Conservation (phyloP, 2,888 invertebrate genomes). For the Dryadula phaetusa region DNA sequence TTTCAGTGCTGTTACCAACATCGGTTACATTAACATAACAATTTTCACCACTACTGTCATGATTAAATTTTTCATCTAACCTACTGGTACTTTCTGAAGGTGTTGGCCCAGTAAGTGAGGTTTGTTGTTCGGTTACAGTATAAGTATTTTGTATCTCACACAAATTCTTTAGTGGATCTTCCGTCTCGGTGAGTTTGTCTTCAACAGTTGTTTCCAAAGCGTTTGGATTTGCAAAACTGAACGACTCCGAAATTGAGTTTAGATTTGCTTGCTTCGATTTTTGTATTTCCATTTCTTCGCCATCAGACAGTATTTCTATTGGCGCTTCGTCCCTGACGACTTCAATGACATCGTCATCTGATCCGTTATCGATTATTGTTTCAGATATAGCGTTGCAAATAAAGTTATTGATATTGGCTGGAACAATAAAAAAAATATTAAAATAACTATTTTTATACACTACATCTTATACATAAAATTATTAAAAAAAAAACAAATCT, state of each 20-base stretch:
- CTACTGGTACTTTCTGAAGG: constrained; percentile 29
- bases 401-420: constrained; percentile 14
- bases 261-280: constrained; percentile 49
- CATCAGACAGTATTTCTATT: constrained; percentile 76
- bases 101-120: constrained; percentile 10
- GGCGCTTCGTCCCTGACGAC: constrained; percentile 77
- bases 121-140: constrained; percentile 31
- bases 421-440: constrained; percentile 1
- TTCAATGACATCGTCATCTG: constrained; percentile 79
- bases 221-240: constrained; percentile 49
- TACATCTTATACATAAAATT: neutral
- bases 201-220: constrained; percentile 37
- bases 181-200: constrained; percentile 47
- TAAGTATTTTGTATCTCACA: constrained; percentile 42
- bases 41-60: constrained; percentile 48
- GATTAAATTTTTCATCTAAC: constrained; percentile 39
- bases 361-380: constrained; percentile 55
- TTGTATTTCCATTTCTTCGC: constrained; percentile 67
- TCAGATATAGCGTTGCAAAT: constrained; percentile 36
- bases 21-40: constrained; percentile 57
- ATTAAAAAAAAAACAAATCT: neutral
- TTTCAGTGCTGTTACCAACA: constrained; percentile 41
- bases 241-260: constrained; percentile 30
- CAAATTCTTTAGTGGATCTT: constrained; percentile 54
- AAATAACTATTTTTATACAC: neutral